phyloP scores from a whole-genome alignment of 2,113 vertebrate species.

The Cyanoramphus novaezelandiae region DNA sequence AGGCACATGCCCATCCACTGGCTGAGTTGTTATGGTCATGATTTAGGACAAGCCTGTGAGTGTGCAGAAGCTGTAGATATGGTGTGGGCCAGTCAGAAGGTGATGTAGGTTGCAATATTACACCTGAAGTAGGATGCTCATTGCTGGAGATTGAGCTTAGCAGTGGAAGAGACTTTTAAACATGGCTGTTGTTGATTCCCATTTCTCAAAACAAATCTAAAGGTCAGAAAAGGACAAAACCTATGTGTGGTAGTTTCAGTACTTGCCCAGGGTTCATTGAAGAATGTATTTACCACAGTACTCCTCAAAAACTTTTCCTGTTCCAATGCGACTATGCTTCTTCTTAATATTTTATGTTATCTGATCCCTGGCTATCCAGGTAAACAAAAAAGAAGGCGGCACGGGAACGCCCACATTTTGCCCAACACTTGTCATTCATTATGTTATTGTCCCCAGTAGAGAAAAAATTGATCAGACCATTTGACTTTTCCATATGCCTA shows the following conservation, averaged over 20 bases:
- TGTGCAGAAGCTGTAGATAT: not conserved
- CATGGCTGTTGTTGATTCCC: not conserved
- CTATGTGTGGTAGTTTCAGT: not conserved
- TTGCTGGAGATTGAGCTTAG: not conserved
- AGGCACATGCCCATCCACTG: not conserved
- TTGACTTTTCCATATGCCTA: not conserved
- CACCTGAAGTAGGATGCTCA: not conserved
- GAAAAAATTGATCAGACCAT: not conserved
- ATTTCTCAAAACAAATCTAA: not conserved
- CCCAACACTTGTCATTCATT: not conserved
- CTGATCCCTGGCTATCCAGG: not conserved
- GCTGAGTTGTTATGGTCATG: not conserved
- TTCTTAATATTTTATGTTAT: not conserved
- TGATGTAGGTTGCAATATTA: not conserved
- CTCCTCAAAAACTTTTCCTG: not conserved
- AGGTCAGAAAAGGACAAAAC: not conserved
- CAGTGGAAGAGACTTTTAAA: not conserved
- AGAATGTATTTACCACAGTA: not conserved
- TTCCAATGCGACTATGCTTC: not conserved
- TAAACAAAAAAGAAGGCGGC: not conserved
- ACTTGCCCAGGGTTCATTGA: not conserved
- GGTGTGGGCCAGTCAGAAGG: not conserved
- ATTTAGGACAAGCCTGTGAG: not conserved
- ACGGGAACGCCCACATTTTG: not conserved
- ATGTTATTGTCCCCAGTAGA: not conserved